A percentile compares a stretch with the other conserved stretches of the same genome.
Evolutionary conservation across 2,113 vertebrate species (phyloP).

Genomic region (Sterna hirundo): DNA sequence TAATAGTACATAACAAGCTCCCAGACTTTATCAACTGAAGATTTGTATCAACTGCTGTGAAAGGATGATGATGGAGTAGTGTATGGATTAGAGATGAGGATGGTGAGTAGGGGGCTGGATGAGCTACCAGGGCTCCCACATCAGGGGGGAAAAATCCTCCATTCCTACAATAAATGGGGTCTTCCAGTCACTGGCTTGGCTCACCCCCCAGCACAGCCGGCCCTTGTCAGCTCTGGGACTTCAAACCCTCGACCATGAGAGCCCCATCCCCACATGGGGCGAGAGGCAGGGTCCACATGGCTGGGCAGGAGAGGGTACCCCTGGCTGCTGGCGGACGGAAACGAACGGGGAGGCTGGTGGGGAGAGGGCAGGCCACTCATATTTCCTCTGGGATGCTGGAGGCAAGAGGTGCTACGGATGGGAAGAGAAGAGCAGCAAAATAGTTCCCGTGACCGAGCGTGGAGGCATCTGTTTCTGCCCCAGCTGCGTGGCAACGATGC

Average conservation of each 20-base stretch:
- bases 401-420: background rate
- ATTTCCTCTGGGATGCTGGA: background rate
- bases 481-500: background rate
- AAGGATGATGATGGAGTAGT: background rate
- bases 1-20: background rate
- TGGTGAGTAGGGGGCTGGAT: background rate
- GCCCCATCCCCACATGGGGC: rapidly evolving
- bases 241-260: rapidly evolving
- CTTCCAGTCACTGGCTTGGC: background rate
- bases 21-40: background rate
- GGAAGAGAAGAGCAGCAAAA: background rate
- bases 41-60: background rate
- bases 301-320: background rate
- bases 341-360: rapidly evolving
- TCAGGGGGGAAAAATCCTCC: rapidly evolving
- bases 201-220: rapidly evolving
- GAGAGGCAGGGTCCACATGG: rapidly evolving
- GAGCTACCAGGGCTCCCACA: background rate
- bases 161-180: background rate
- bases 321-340: background rate
- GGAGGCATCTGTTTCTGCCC: background rate
- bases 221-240: background rate
- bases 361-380: background rate
- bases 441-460: rapidly evolving
- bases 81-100: background rate